Conservation (phyloP, 2,797 vertebrate genomes). For the Austrolebias charrua region DNA sequence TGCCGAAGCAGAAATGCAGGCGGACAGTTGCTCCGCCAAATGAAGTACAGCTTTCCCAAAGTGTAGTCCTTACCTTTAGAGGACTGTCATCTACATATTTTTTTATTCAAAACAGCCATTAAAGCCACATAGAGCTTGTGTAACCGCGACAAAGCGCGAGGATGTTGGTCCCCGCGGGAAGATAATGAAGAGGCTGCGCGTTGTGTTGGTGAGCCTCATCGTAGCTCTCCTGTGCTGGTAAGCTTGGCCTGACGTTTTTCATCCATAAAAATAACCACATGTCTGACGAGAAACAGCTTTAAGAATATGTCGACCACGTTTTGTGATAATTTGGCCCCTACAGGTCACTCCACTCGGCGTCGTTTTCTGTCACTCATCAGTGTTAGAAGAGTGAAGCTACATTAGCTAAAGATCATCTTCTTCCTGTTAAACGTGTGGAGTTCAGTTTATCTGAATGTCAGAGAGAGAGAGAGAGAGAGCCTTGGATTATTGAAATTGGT, state of each 20-base stretch:
- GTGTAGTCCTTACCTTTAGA: slow-evolving; percentile 29
- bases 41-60: slow-evolving; percentile 40
- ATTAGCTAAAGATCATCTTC: slow-evolving; percentile 43
- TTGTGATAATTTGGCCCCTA: accelerated
- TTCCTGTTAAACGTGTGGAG: slow-evolving; percentile 3
- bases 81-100: slow-evolving; percentile 3
- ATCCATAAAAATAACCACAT: neutral
- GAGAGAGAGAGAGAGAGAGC: neutral
- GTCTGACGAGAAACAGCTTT: neutral
- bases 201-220: slow-evolving; percentile 82
- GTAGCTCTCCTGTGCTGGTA: slow-evolving; percentile 85
- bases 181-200: slow-evolving; percentile 88
- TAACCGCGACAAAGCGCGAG: slow-evolving; percentile 75
- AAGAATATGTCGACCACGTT: neutral
- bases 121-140: slow-evolving; percentile 7
- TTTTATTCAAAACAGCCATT: neutral
- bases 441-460: slow-evolving; percentile 1
- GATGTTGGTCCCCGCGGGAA: slow-evolving; percentile 88
- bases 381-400: slow-evolving; percentile 13
- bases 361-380: slow-evolving; percentile 23
- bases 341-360: slow-evolving; percentile 3
- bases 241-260: slow-evolving; percentile 48
- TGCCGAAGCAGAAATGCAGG: slow-evolving; percentile 33
- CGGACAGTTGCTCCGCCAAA: slow-evolving; percentile 23
- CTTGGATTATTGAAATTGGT: neutral